These are phyloP conservation scores for Lagopus muta DNA, from an alignment of 2,113 vertebrate genomes.

Conservation along the genomic window DNA sequence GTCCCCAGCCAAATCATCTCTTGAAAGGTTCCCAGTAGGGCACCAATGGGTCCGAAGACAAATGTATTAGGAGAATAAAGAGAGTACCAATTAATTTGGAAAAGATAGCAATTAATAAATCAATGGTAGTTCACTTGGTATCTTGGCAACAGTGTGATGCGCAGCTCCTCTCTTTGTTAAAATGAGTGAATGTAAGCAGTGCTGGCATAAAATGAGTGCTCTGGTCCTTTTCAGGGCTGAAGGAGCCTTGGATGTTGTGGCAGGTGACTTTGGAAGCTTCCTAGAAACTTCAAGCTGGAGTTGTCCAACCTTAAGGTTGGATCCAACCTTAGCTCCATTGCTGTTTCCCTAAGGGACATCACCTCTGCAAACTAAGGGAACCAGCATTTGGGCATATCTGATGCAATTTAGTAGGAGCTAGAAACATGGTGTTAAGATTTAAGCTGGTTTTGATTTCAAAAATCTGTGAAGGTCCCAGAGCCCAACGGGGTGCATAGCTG, in stretches of 20 bases:
- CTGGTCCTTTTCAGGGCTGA: not conserved
- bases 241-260: not conserved
- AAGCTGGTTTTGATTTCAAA: not conserved
- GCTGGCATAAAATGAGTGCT: not conserved
- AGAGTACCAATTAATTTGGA: not conserved
- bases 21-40: not conserved
- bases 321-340: not conserved
- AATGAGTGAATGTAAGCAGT: not conserved
- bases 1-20: not conserved
- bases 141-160: not conserved
- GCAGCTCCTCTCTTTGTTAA: not conserved
- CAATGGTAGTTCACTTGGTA: not conserved
- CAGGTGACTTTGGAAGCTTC: not conserved
- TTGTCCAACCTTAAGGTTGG: not conserved
- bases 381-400: rapidly evolving
- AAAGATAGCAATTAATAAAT: not conserved
- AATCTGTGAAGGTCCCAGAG: not conserved
- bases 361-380: not conserved
- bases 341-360: not conserved
- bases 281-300: not conserved
- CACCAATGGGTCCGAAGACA: not conserved
- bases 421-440: not conserved
- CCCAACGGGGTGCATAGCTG: not conserved
- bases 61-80: not conserved
- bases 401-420: not conserved